Percentiles rank a stretch among this genome's conserved stretches.
These are phyloP conservation scores for Himalopsyche kuldschensis DNA, from an alignment of 2,888 invertebrate genomes.

Conservation along the genomic window DNA sequence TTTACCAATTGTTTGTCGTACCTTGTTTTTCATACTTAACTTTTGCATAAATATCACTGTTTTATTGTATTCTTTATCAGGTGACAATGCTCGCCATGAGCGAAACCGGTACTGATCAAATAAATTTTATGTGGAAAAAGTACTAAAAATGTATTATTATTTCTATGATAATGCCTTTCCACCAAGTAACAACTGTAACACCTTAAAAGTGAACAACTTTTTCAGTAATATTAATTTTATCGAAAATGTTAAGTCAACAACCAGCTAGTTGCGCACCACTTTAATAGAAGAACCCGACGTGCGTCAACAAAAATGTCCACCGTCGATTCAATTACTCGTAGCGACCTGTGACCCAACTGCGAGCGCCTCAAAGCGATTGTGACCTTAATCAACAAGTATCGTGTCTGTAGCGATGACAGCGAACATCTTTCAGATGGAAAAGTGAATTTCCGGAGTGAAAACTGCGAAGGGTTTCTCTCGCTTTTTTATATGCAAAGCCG, in stretches of 20 bases:
- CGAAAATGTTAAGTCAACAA: background rate
- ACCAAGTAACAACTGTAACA: too few species aligned
- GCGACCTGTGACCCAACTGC: background rate
- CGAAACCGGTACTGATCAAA: too few species aligned
- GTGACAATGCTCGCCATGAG: too few species aligned
- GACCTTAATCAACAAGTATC: constrained; percentile 1
- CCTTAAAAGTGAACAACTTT: too few species aligned
- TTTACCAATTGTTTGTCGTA: too few species aligned
- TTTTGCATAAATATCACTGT: too few species aligned
- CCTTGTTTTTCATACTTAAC: too few species aligned
- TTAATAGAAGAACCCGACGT: background rate
- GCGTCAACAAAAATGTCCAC: background rate
- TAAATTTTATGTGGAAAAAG: too few species aligned
- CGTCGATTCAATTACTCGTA: background rate
- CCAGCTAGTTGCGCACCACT: background rate
- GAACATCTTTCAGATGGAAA: background rate
- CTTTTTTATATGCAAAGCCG: background rate
- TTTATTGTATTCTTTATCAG: too few species aligned
- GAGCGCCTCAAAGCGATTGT: background rate
- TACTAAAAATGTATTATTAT: too few species aligned
- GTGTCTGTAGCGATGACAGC: background rate
- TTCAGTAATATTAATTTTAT: too few species aligned
- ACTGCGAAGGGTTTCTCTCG: background rate
- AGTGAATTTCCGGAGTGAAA: background rate
- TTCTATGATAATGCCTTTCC: too few species aligned